A percentile compares a stretch with the other conserved stretches of the same genome.
Evolutionary conservation across 2,113 vertebrate species (phyloP).

Genomic region (Gasterosteus nipponicus): DNA sequence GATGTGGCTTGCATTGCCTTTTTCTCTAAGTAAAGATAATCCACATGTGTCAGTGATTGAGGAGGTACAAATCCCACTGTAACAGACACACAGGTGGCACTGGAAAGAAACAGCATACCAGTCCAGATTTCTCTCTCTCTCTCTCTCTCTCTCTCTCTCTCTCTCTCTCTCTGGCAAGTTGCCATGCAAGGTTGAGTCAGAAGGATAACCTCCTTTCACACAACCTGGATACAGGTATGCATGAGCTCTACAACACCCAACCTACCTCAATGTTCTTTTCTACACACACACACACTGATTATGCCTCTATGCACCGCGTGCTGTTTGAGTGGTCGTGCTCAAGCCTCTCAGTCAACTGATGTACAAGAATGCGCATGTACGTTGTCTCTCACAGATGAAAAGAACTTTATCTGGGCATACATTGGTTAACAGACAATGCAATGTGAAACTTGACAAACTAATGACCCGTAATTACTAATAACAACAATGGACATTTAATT

Average conservation of each 20-base stretch:
- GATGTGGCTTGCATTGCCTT: conserved; percentile 79
- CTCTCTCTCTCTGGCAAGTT: conserved; percentile 42
- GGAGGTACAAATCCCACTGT: conserved; percentile 82
- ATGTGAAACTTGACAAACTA: not conserved
- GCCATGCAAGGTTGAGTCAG: conserved; percentile 50
- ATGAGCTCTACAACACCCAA: conserved; percentile 33
- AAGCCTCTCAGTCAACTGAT: conserved; percentile 16
- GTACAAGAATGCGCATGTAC: not conserved
- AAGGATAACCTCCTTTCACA: conserved; percentile 40
- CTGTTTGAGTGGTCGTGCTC: conserved; percentile 52
- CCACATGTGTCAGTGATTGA: conserved; percentile 85
- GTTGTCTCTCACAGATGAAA: not conserved
- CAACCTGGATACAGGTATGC: conserved; percentile 47
- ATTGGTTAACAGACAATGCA: not conserved
- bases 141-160: conserved; percentile 42
- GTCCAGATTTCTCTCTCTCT: conserved; percentile 52
- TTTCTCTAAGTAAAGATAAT: conserved; percentile 83
- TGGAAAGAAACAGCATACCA: conserved; percentile 74
- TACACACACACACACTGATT: conserved; percentile 6
- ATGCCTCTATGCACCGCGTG: conserved; percentile 44
- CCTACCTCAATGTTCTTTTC: conserved; percentile 2
- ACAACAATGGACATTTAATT: not conserved
- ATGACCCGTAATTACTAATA: not conserved
- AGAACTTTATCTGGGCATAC: not conserved
- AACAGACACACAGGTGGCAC: conserved; percentile 83